phyloP scores from a whole-genome alignment of 2,888 invertebrate species.

The Cepaea hortensis region DNA sequence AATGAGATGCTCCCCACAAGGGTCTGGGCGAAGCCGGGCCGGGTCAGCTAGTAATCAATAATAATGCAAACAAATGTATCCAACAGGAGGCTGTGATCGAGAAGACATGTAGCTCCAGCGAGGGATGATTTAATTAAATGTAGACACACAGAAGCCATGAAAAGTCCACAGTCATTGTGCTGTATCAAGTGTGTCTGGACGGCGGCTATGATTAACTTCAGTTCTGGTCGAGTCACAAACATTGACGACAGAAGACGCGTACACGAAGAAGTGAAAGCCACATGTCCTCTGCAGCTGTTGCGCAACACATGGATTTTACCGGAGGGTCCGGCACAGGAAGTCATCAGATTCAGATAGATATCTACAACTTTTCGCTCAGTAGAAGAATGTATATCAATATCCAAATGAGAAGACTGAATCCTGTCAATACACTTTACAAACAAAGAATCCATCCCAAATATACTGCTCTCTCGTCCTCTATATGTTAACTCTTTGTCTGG shows the following conservation, averaged over 20 bases:
- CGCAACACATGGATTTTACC: constrained; percentile 67
- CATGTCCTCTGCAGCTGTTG: constrained; percentile 66
- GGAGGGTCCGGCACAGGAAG: constrained; percentile 61
- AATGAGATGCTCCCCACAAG: too few species aligned
- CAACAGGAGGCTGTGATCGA: constrained; percentile 55
- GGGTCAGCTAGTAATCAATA: constrained; percentile 58
- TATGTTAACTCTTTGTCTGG: not conserved
- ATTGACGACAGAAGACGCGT: constrained; percentile 60
- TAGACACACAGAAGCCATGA: constrained; percentile 59
- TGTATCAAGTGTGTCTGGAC: constrained; percentile 64
- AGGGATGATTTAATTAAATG: constrained; percentile 53
- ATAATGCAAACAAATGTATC: constrained; percentile 59
- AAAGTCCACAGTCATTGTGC: constrained; percentile 68
- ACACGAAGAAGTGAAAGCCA: constrained; percentile 66
- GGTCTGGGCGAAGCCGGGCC: too few species aligned
- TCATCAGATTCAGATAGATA: constrained; percentile 54
- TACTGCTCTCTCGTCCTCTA: not conserved
- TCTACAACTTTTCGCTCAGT: constrained; percentile 44
- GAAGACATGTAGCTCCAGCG: not conserved
- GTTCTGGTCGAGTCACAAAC: constrained; percentile 62
- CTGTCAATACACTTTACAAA: constrained; percentile 35
- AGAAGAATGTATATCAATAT: constrained; percentile 45
- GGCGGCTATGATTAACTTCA: constrained; percentile 62
- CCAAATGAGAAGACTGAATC: constrained; percentile 33
- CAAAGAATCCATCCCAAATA: not conserved